Percentiles rank a stretch among this genome's conserved stretches.
phyloP scores from a whole-genome alignment of 1,140 invertebrate genomes.

The Papilio polyxenes region DNA sequence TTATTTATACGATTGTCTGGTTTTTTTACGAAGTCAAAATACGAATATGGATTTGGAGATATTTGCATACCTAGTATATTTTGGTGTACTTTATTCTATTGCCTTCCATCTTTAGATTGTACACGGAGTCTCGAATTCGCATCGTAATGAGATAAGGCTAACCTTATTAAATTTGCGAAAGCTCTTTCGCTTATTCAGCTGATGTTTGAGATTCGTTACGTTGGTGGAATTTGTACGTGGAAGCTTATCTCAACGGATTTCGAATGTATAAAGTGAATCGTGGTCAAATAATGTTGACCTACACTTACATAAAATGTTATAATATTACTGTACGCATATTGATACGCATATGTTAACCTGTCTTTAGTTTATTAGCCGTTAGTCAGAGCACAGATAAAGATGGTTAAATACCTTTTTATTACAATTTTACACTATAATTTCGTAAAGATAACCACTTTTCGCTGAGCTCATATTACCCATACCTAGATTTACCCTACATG shows the following conservation, averaged over 20 bases:
- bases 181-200: neutral
- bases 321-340: neutral
- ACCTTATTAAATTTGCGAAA: constrained; percentile 11
- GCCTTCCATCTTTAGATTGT: neutral
- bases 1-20: neutral
- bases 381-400: no score
- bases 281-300: neutral
- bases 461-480: neutral
- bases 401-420: no score
- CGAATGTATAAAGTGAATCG: neutral
- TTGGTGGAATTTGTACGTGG: neutral
- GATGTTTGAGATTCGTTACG: neutral
- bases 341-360: neutral
- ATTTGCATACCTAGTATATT: no score
- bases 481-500: neutral
- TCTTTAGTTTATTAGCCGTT: no score
- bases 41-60: no score
- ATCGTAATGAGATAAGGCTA: neutral
- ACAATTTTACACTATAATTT: neutral
- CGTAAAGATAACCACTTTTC: neutral
- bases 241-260: constrained; percentile 2
- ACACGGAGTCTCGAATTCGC: neutral
- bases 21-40: no score
- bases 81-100: neutral
- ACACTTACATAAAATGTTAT: neutral